Evolutionary conservation across 2,113 vertebrate genomes (phyloP).

Genomic region (Lipophrys pholis): DNA sequence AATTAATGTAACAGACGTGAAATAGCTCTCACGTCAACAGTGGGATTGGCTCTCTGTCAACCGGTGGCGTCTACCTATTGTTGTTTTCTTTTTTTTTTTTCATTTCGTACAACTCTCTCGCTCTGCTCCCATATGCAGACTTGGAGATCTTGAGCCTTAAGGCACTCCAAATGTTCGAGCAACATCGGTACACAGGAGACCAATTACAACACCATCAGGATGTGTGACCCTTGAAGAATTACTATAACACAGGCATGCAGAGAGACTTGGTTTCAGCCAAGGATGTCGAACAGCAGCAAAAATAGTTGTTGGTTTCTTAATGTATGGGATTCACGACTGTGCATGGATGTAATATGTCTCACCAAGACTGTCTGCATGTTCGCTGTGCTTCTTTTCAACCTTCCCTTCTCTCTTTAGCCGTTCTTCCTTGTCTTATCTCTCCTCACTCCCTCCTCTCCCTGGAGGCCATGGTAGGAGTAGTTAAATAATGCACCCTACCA

Average conservation of each 20-base stretch:
- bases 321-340: constrained; percentile 1
- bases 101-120: background rate
- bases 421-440: constrained; percentile 17
- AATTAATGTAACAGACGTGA: constrained; percentile 73
- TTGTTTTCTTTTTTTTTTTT: constrained; percentile 12
- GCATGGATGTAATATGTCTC: constrained; percentile 28
- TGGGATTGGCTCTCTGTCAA: constrained; percentile 67
- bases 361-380: background rate
- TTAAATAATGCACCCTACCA: constrained; percentile 67
- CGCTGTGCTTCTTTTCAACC: background rate
- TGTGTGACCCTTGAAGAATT: constrained; percentile 67
- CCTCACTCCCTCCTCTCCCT: constrained; percentile 14
- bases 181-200: constrained; percentile 69
- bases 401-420: constrained; percentile 20
- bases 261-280: constrained; percentile 18
- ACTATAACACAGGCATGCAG: constrained; percentile 15
- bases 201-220: constrained; percentile 72
- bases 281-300: constrained; percentile 22
- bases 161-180: constrained; percentile 58
- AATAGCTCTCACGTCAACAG: constrained; percentile 66
- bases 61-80: constrained; percentile 54
- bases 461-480: constrained; percentile 38
- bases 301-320: background rate
- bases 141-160: constrained; percentile 58
- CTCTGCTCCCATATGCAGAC: constrained; percentile 46